Conservation (phyloP, 2,797 vertebrate species). For the Chelonia mydas region DNA sequence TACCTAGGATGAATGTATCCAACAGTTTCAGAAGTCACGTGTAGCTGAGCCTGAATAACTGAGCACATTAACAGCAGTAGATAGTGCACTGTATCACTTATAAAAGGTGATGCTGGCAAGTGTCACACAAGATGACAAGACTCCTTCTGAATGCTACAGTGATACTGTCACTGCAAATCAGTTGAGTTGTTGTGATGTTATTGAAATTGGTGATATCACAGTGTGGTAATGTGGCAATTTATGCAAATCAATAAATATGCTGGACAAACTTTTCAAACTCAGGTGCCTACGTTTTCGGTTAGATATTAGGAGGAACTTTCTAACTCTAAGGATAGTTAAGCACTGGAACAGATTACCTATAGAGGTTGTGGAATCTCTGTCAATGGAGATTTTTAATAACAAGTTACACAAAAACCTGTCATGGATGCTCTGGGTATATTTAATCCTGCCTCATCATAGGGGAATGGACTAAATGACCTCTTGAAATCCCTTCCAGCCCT, state of each 20-base stretch:
- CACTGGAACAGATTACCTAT: neutral
- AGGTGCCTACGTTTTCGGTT: neutral
- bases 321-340: neutral
- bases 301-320: neutral
- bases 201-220: neutral
- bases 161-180: neutral
- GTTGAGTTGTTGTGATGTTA: neutral
- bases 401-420: neutral
- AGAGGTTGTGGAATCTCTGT: neutral
- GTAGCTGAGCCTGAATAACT: neutral
- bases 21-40: conserved; percentile 14
- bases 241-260: neutral
- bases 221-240: neutral
- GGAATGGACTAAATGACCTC: neutral
- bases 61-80: neutral
- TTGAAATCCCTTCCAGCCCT: neutral
- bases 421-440: neutral
- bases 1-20: neutral
- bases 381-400: neutral
- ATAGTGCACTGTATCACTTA: neutral
- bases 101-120: neutral
- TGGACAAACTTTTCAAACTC: neutral
- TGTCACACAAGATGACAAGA: neutral
- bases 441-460: neutral
- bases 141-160: neutral